phyloP scores from a whole-genome alignment of 2,888 invertebrate genomes.

The Thelaira solivaga region DNA sequence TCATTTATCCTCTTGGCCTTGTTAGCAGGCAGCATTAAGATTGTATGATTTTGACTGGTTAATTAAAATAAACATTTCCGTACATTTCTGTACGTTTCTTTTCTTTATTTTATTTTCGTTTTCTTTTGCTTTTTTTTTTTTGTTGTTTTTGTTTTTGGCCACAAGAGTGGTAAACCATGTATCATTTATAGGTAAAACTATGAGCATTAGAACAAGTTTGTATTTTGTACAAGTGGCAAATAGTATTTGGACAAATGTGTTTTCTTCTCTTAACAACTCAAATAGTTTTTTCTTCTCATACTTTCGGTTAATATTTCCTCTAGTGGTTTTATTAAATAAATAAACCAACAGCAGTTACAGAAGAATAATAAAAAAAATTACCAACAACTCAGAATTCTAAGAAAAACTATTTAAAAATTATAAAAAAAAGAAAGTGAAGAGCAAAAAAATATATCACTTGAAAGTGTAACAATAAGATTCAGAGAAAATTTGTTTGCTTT shows the following conservation, averaged over 20 bases:
- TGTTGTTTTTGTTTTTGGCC: constrained; percentile 3
- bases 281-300: constrained; percentile 31
- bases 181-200: constrained; percentile 42
- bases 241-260: constrained; percentile 14
- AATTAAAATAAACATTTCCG: constrained; percentile 61
- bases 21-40: constrained; percentile 14
- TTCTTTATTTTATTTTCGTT: background rate
- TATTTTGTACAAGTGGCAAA: background rate
- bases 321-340: constrained; percentile 54
- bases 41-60: constrained; percentile 61
- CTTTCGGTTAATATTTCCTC: constrained; percentile 44
- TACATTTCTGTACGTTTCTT: background rate
- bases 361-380: background rate
- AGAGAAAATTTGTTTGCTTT: constrained; percentile 18
- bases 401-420: background rate
- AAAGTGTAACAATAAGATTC: background rate
- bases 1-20: constrained; percentile 4
- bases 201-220: background rate
- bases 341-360: constrained; percentile 12
- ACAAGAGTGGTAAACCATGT: constrained; percentile 17
- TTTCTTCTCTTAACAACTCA: constrained; percentile 32
- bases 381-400: too few relatives aligned
- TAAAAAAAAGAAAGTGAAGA: constrained; percentile 2
- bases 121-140: background rate
- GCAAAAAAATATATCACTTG: constrained; percentile 12